Percentiles rank a stretch among this genome's conserved stretches.
Evolutionary conservation across 2,113 vertebrate genomes (phyloP).

Genomic region (Lutjanus erythropterus): DNA sequence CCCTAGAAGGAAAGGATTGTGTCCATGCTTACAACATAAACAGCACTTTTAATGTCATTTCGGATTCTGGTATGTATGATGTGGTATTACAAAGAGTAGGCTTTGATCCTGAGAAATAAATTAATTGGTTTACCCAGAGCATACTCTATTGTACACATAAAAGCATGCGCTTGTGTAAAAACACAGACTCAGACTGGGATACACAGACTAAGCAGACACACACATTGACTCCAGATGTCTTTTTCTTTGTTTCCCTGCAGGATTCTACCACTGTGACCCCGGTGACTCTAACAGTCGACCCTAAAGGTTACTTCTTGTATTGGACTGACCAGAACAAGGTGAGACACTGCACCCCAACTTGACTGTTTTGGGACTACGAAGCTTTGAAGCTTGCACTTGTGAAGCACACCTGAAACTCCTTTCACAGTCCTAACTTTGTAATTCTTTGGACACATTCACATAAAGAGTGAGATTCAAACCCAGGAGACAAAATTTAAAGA

Average conservation of each 20-base stretch:
- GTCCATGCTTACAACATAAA: slow-evolving; percentile 40
- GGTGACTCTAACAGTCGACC: slow-evolving; percentile 93
- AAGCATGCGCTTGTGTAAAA: slow-evolving; percentile 3
- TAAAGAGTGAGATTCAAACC: slow-evolving; percentile 8
- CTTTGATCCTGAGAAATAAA: slow-evolving; percentile 38
- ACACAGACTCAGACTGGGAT: background rate
- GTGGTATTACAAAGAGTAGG: background rate
- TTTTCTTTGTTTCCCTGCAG: slow-evolving; percentile 75
- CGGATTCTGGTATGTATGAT: slow-evolving; percentile 35
- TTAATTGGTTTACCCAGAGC: slow-evolving; percentile 29
- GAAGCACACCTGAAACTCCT: background rate
- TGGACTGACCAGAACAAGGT: slow-evolving; percentile 99
- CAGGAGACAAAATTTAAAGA: background rate
- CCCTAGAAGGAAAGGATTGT: slow-evolving; percentile 56
- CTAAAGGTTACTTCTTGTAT: slow-evolving; percentile 96
- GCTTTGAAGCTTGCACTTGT: background rate
- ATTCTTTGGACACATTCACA: background rate
- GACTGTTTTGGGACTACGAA: background rate
- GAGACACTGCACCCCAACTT: slow-evolving; percentile 58
- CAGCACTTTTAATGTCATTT: slow-evolving; percentile 47
- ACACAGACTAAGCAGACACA: slow-evolving; percentile 19
- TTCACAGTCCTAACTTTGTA: background rate
- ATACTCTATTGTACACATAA: slow-evolving; percentile 11
- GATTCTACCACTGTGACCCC: slow-evolving; percentile 93
- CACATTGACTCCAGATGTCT: slow-evolving; percentile 46